A percentile compares a stretch with the other conserved stretches of the same genome.
phyloP scores from a whole-genome alignment of 2,113 vertebrate species.

The Hemiprocne comata region DNA sequence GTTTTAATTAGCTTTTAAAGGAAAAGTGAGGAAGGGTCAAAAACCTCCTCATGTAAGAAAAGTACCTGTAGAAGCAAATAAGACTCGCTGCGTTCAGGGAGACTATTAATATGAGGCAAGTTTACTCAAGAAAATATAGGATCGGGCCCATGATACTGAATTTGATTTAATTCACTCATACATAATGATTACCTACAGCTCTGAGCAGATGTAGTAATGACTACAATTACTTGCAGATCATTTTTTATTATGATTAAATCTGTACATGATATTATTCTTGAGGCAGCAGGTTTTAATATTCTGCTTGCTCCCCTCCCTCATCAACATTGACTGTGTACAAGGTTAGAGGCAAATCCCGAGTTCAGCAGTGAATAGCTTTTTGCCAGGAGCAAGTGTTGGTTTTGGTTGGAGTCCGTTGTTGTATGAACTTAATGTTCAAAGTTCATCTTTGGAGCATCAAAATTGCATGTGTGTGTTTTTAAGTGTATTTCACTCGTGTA shows the following conservation, averaged over 20 bases:
- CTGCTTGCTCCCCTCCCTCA: conserved; percentile 38
- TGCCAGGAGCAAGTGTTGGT: background rate
- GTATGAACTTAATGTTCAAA: background rate
- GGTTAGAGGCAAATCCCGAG: background rate
- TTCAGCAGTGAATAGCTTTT: background rate
- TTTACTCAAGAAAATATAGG: conserved; percentile 51
- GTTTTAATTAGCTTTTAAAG: background rate
- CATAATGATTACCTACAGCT: conserved; percentile 67
- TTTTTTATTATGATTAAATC: conserved; percentile 71
- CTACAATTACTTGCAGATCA: conserved; percentile 67
- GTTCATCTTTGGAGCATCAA: background rate
- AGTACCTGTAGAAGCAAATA: background rate
- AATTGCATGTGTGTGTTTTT: background rate
- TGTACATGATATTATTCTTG: conserved; percentile 63
- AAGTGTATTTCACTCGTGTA: background rate
- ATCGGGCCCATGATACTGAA: conserved; percentile 39
- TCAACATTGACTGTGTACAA: background rate
- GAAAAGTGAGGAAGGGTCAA: background rate
- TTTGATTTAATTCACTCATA: conserved; percentile 66
- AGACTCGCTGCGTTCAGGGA: background rate
- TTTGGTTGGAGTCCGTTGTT: background rate
- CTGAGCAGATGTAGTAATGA: conserved; percentile 69
- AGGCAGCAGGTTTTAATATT: conserved; percentile 62
- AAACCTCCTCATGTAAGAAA: background rate
- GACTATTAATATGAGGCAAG: background rate